Evolutionary conservation across 2,113 vertebrate species (phyloP), one percentile per base, ranked within the genome.

Genomic region (Pygoscelis antarcticus): DNA sequence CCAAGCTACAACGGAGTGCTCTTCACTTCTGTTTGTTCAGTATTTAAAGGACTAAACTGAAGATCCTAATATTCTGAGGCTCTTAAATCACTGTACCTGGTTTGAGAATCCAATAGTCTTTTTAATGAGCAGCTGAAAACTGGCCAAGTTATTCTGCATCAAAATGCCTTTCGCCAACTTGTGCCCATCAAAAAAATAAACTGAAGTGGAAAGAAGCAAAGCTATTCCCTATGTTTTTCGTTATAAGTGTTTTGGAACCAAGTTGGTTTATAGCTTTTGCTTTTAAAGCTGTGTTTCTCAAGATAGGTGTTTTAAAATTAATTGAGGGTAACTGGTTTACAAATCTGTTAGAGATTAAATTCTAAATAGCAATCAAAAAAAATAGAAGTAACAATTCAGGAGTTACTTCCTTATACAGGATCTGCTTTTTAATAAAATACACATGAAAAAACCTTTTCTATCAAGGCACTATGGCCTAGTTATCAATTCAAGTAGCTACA

Each of bases 131-230:
- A 83, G 8, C 55, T 93, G 58, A 90, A 92, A 89, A 83, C 34
- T 30, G 40, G 14, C 36, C 38, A 21, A 61, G 46, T 90, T 93
- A 29, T 11, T 92, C 62, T 90, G 62, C 79, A 70, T 95, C 58
- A 58, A 68, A 83, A 96, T 92, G 76, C 91, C 86, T 90, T 95
- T 90, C 18, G 9, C 71, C 58, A 93, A 58, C 58, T 83, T 66
- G 89, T 95, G 86, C 86, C 70, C 93, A n/a, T 74, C 1, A 0
- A 61, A 57, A 55, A 91, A 82, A 27, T 4, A 61, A 85, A 74
- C 44, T 49, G 46, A 76, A 82, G 20, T 58, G 42, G 82, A 66
- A 85, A 83, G 83, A 66, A 68, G 57, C 42, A 76, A 34, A 83
- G 38, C 9, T 55, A 51, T 68, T 76, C 36, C 66, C 16, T 16